Evolutionary conservation across 2,113 vertebrate species (phyloP), one percentile per base, ranked within the genome.

Genomic region (Hystrix cristata): DNA sequence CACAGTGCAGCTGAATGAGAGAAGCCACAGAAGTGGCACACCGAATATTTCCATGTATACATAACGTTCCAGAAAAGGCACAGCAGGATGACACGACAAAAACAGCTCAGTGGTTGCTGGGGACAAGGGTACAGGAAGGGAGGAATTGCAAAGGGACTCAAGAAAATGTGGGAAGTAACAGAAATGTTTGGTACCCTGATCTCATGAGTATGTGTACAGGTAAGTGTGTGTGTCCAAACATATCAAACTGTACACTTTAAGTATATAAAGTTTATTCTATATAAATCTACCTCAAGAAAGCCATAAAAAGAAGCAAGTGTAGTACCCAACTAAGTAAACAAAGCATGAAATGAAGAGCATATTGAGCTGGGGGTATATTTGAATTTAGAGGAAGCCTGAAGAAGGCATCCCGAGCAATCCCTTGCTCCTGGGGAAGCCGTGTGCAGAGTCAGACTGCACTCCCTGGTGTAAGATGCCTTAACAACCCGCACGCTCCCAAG

Each of bases 311-410:
- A 53, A 72, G 82, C 89, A 38, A 25, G 11, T 59, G 67, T 67
- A 31, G 69, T 65, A 90, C 25, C 81, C 43, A 94, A 92, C 57
- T 31, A 82, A 87, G 55, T 72, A 94, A 96, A 95, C 94, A 38
- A 78, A 96, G 76, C 92, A 92, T 25, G 94, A 90, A 97, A 95
- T 81, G 48, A 94, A 87, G 60, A 85, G 51, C 65, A 87, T 80
- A 85, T 90, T 82, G 94, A 95, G 25, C 69, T 85, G 21, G 74
- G 80, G 57, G 76, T 60, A 25, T 31, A 19, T 0, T 91, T 85
- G 67, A 92, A 95, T 72, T 38, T 72, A 82, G 81, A 29, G 51
- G 76, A 89, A 82, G 18, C 3, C 19, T 80, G 7, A 31, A 48
- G 46, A 51, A 51, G 31, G 27, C 12, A 48, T 27, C 87, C 69